Evolutionary conservation across 2,113 vertebrate genomes (phyloP).

Genomic region (Hippocampus comes): DNA sequence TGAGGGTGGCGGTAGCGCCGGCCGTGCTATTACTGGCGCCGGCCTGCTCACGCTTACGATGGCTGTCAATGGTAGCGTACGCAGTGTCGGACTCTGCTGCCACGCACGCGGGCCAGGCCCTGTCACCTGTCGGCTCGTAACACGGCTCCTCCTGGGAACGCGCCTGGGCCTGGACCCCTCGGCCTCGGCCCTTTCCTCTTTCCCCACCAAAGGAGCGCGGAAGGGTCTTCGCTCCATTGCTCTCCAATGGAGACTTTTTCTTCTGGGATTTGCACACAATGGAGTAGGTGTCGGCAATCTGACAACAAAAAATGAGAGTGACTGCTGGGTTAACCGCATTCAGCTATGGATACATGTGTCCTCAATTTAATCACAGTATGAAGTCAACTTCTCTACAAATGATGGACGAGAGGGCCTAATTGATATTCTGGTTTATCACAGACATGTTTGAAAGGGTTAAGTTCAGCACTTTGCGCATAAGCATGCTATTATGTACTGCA

Average conservation of each 20-base stretch:
- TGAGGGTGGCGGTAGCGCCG: conserved; percentile 59
- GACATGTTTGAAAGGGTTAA: no score
- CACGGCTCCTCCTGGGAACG: conserved; percentile 68
- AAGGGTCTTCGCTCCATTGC: conserved; percentile 60
- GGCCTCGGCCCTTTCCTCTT: conserved; percentile 48
- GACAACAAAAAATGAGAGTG: conserved; percentile 39
- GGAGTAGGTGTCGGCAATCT: conserved; percentile 79
- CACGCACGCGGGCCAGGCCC: conserved; percentile 56
- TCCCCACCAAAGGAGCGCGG: conserved; percentile 60
- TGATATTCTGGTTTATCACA: no score
- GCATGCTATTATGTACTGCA: no score
- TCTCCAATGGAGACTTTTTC: conserved; percentile 66
- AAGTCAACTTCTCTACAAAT: no score
- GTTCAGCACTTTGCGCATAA: no score
- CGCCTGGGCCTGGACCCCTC: conserved; percentile 56
- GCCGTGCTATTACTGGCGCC: conserved; percentile 51
- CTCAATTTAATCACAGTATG: no score
- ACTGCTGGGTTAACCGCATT: background rate
- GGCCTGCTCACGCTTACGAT: conserved; percentile 66
- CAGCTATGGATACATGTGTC: background rate
- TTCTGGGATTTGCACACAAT: conserved; percentile 75
- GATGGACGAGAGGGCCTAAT: no score
- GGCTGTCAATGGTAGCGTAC: conserved; percentile 68
- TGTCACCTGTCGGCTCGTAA: conserved; percentile 70
- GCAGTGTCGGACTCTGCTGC: conserved; percentile 65